Evolutionary conservation across 1,140 invertebrate genomes (phyloP).

Genomic region (Scaptodrosophila lebanonensis): DNA sequence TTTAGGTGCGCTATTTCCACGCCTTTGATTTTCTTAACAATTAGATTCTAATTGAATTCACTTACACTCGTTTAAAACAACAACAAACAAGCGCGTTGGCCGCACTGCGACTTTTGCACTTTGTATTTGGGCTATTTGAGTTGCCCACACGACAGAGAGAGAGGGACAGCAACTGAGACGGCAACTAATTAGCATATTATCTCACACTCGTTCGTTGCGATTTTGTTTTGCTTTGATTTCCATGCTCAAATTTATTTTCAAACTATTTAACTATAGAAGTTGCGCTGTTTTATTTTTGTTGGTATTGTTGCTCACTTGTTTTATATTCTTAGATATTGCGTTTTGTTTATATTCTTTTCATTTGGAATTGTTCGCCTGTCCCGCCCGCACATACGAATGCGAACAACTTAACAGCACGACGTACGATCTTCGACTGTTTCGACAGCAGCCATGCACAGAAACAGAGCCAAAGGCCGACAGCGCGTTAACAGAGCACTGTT

Average conservation of each 20-base stretch:
- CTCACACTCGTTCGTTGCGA: slow-evolving; percentile 13
- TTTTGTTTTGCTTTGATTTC: no score
- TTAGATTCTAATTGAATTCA: no score
- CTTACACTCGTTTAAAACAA: not conserved
- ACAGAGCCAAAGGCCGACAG: not conserved
- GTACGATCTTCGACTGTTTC: slow-evolving; percentile 53
- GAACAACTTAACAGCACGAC: slow-evolving; percentile 62
- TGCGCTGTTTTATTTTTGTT: not conserved
- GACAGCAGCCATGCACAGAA: not conserved
- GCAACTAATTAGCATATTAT: slow-evolving; percentile 61
- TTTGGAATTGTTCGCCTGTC: slow-evolving; percentile 14
- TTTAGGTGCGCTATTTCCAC: slow-evolving; percentile 8
- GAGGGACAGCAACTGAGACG: not conserved
- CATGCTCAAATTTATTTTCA: no score
- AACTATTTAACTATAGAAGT: no score
- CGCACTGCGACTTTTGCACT: slow-evolving; percentile 48
- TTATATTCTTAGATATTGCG: slow-evolving; percentile 46
- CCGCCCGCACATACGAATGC: slow-evolving; percentile 22
- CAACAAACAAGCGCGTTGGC: not conserved
- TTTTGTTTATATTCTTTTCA: slow-evolving; percentile 60
- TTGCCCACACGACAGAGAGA: slow-evolving; percentile 16
- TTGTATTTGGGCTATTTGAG: slow-evolving; percentile 50
- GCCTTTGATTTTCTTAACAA: slow-evolving; percentile 28
- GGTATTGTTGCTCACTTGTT: slow-evolving; percentile 48
- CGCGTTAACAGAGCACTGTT: no score